A percentile compares a stretch with the other conserved stretches of the same genome.
These are phyloP conservation scores for Drosophila orena DNA, from an alignment of 1,140 invertebrate species.

Conservation along the genomic window DNA sequence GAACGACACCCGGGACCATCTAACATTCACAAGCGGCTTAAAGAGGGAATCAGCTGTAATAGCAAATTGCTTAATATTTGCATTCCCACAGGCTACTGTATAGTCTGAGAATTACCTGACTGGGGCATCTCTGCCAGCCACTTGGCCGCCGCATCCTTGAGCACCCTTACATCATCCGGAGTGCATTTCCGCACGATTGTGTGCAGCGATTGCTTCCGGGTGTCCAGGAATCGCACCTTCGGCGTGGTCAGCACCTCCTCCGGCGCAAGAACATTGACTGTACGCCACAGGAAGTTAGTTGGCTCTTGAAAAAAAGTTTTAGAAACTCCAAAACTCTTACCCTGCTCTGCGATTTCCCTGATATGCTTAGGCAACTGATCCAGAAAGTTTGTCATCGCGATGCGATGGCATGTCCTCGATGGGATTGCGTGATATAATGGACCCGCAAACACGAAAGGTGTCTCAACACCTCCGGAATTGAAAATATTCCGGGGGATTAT, in stretches of 20 bases:
- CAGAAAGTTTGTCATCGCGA: conserved; percentile 64
- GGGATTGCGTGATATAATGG: conserved; percentile 57
- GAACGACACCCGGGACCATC: conserved; percentile 85
- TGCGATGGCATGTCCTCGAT: conserved; percentile 39
- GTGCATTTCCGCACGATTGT: conserved; percentile 54
- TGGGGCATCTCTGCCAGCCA: conserved; percentile 59
- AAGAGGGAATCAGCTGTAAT: conserved; percentile 56
- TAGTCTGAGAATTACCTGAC: conserved; percentile 28
- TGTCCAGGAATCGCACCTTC: conserved; percentile 55
- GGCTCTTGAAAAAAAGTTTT: conserved; percentile 19
- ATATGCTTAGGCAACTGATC: conserved; percentile 61
- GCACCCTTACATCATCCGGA: conserved; percentile 71
- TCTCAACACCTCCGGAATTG: conserved; percentile 66
- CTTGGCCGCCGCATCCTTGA: conserved; percentile 77
- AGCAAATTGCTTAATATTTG: too few relatives aligned
- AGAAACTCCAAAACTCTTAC: conserved; percentile 33
- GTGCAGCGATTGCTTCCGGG: conserved; percentile 34
- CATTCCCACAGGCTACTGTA: too few relatives aligned
- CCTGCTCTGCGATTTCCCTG: conserved; percentile 48
- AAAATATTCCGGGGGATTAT: conserved; percentile 45
- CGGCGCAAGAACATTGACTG: conserved; percentile 64
- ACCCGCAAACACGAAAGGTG: conserved; percentile 49
- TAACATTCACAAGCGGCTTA: conserved; percentile 51
- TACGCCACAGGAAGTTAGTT: conserved; percentile 26
- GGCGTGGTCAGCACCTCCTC: conserved; percentile 65